Evolutionary conservation across 2,888 invertebrate species (phyloP), one percentile per base, ranked within the genome.

Genomic region (Rugalucina vietnamica): DNA sequence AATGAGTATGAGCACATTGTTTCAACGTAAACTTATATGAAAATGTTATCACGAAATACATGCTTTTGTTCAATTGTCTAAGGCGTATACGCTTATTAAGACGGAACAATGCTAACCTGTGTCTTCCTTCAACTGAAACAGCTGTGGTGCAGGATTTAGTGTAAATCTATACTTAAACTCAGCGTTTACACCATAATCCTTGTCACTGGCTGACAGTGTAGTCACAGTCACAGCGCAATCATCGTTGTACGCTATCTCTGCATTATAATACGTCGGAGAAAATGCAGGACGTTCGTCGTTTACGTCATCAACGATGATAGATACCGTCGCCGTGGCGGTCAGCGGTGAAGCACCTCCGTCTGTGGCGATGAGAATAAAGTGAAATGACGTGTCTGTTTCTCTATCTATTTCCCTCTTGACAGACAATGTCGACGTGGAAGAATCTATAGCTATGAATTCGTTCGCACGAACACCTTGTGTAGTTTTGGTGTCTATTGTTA

Each of bases 341-440:
- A 98, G 96, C 76, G 97, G 97, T 10, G 98, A 98, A 88, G 97
- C 96, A 0, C 98, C 99, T 85, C 96, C 97, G 95, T 99, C 99
- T 93, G 97, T 97, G 1, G 98, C 98, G 94, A 98, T 97, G 0
- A 98, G 72, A 10, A 72, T 78, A 79, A 93, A 91, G 49, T 60
- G 82, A 74, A 92, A 91, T 32, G 36, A 72, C 8, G 76, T 34
- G 49, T 88, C 86, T 0, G 87, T 87, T 75, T 93, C 93, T 50
- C 92, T 82, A 84, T 93, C 91, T 73, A 93, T 89, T 12, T 82
- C 77, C 10, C 78, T 65, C 76, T 89, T 89, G 1, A 91, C 85
- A 57, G 86, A 84, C 12, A 93, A 79, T 4, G 79, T 69, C 21
- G 88, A 91, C 14, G 89, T 87, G 27, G 82, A 29, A 4, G 89